Base-by-base conservation (phyloP, 2,113 vertebrate genomes). In the Campylomormyrus numenius region DNA sequence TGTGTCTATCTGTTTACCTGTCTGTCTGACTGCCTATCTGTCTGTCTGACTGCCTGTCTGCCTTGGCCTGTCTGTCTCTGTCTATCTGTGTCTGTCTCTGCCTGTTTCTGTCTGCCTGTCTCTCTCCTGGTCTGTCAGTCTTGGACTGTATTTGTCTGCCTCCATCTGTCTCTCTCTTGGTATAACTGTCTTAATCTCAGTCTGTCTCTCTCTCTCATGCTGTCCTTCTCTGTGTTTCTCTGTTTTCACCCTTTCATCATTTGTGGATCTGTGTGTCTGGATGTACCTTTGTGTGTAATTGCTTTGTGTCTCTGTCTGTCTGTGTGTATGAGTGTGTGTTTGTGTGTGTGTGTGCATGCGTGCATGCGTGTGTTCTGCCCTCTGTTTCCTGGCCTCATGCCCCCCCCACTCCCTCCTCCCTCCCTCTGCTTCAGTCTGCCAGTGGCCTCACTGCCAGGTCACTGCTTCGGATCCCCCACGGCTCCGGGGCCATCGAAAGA, bases 391-490 rank as follows among this genome's bases (percentile, higher is more conserved):
- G 42, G 15, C 77, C 77, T 46, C 87, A 39, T 89, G 39, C 84
- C 46, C 39, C 27, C 84, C 48, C 10, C n/a, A 1, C n/a, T 66
- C 45, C 49, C 66, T 52, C 45, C 52, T 27, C 80, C 45, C 89
- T 31, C 83, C 56, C 83, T 39, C 45, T 39, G 49, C 62, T 62
- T 56, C 83, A 50, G 56, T 89, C 45, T 49, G 46, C 70, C 74
- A 24, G 88, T 45, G 50, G 74, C 88, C 95, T 95, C 92, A 94
- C 92, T 96, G 94, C 91, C 95, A 95, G 95, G 95, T 96, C 94
- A 95, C 94, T 93, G 91, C 93, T 93, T 93, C 92, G 93, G 93
- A 92, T 90, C 93, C 92, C 92, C 89, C 21, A 94, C 93, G 93
- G 92, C 93, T 93, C 91, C 66, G 53, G 94, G 94, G 92, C 93